Evolutionary conservation across 2,888 invertebrate species (phyloP).

Genomic region (Omphaloscelis lunosa): DNA sequence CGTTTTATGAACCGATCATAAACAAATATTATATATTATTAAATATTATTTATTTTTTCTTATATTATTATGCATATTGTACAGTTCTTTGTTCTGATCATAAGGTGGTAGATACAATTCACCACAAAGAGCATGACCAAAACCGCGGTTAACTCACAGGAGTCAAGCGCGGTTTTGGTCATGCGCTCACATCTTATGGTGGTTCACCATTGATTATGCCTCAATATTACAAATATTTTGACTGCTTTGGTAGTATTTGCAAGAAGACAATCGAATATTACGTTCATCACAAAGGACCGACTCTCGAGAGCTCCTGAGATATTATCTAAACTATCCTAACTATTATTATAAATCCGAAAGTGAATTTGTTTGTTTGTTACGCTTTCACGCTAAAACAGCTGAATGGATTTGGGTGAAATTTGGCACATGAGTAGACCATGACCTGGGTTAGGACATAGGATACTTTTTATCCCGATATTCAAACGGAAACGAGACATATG

Average conservation of each 20-base stretch:
- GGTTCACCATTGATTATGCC: neutral
- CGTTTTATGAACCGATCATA: slow-evolving; percentile 1
- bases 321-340: too few species aligned
- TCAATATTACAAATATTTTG: neutral
- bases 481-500: too few species aligned
- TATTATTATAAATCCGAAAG: too few species aligned
- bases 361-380: too few species aligned
- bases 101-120: neutral
- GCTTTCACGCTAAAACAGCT: too few species aligned
- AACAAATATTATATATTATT: neutral
- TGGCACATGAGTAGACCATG: too few species aligned
- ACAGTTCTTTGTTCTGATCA: neutral
- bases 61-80: neutral
- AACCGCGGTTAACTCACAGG: neutral
- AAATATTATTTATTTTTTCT: too few species aligned
- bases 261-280: neutral
- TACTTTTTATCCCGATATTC: too few species aligned
- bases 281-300: neutral
- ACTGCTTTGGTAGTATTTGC: neutral
- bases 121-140: neutral
- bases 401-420: too few species aligned
- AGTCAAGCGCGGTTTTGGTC: neutral
- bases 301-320: neutral
- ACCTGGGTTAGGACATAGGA: too few species aligned
- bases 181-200: too few species aligned